Base-by-base conservation (phyloP, 2,113 vertebrate genomes). In the Nerophis ophidion region DNA sequence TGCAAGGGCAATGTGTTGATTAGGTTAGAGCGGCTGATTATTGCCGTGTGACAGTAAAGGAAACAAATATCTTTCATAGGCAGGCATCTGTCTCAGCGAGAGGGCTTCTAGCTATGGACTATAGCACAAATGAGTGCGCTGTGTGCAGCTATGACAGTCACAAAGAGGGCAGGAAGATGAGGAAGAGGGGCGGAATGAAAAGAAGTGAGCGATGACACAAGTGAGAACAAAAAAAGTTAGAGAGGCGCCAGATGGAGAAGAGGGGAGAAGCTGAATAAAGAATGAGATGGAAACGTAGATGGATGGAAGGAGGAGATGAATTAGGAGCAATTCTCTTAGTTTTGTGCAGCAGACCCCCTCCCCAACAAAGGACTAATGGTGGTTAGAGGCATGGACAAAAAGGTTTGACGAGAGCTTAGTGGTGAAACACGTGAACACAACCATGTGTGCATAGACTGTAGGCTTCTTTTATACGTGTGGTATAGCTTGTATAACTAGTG, bases 1-100 rank as follows among this genome's bases (percentile, higher is more conserved):
- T 71, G 79, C 75, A 68, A 80, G 84, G 86, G 86, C 84, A 89
- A 89, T 86, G 88, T 87, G 89, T 81, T 87, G 88, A 89, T 85
- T 88, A 74, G 69, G 78, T 88, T 89, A 89, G 87, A 85, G 88
- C 57, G 80, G 85, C 83, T 89, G 83, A 87, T 88, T 89, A 87
- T 81, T 87, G 82, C 84, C 81, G 80, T 82, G 79, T 86, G 86
- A 86, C 80, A 89, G 83, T 85, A 88, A 86, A 85, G 80, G 85
- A 86, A 89, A 88, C 84, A 86, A 88, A 89, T 82, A 77, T 70
- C 82, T 88, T 85, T 85, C 82, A 84, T 81, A 82, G 82, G 74
- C 78, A 82, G 71, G 78, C 84, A 87, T 87, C 81, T 80, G 84
- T 85, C 77, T 86, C 74, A 56, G 71, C 58, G 42, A 78, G 81